Conservation (phyloP, 1,140 invertebrate species). For the Pseudomyrmex concolor region DNA sequence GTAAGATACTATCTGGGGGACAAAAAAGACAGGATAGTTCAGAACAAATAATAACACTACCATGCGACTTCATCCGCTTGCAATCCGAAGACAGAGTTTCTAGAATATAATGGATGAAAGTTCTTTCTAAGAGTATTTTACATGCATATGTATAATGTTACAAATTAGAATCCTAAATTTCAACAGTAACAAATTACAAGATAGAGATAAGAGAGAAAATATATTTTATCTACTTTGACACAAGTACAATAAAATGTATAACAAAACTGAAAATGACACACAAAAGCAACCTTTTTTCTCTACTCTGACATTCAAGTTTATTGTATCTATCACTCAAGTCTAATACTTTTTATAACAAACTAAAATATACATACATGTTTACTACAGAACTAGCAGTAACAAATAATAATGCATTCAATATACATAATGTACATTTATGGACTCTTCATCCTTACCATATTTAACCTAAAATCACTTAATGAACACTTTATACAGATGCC, state of each 20-base stretch:
- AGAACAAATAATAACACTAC: background rate
- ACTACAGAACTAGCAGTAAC: background rate
- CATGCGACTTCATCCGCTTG: constrained; percentile 6
- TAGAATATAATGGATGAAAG: background rate
- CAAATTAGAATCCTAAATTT: background rate
- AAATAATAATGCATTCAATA: constrained; percentile 21
- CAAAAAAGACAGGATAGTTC: too few relatives aligned
- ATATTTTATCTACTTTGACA: too few relatives aligned
- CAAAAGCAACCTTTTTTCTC: constrained; percentile 3
- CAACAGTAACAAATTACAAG: background rate
- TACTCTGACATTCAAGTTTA: background rate
- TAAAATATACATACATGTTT: background rate
- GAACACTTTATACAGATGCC: constrained; percentile 6
- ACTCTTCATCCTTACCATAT: constrained; percentile 38
- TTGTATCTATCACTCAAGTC: background rate
- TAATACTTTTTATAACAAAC: background rate
- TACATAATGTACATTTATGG: background rate
- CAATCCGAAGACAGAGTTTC: background rate
- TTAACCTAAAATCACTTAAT: constrained; percentile 50
- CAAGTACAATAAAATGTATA: background rate
- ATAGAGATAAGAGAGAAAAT: background rate
- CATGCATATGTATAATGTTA: constrained; percentile 1
- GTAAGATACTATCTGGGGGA: too few relatives aligned
- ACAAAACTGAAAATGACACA: constrained; percentile 8
- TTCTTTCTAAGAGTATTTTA: background rate